Base-by-base conservation (phyloP, 1,140 invertebrate species). In the Penaeus chinensis region DNA sequence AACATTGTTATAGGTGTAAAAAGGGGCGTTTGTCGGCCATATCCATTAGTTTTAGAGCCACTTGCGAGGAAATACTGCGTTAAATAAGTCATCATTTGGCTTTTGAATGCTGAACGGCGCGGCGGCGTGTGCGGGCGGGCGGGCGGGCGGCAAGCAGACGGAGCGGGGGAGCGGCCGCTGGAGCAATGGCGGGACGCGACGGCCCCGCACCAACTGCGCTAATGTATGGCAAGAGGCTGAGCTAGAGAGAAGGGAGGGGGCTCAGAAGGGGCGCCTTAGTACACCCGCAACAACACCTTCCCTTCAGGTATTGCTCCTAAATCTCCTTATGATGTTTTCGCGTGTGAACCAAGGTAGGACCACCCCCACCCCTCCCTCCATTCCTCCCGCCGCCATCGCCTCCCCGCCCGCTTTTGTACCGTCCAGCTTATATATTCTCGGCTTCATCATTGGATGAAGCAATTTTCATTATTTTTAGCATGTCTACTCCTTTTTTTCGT, bases 31-130 rank as follows among this genome's bases (percentile, higher is more conserved):
- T 87, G 86, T 71, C 66, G 86, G 86, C 86, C 54, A 87, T 87
- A 87, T 87, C 80, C 81, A 87, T 87, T 87, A 87, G 86, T 69
- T 83, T 82, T 76, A 87, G 86, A 82, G 80, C 63, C 78, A 82
- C 86, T 87, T 82, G 69, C 27, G 79, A 60, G 86, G 37, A 82
- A 77, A 82, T 87, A 77, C 86, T 47, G 60, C 86, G 63, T 82
- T 82, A 87, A 87, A 87, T 87, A 82, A 87, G 86, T 83, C 78
- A 87, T 87, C 86, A 54, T 87, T 76, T 54, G 74, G 79, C 74
- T 37, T 77, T 71, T 83, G 66, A 87, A 87, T 83, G 80, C 20
- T 87, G 42, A 61, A 60, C 10, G 69, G 16, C 54, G 66, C n/a
- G 32, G 62, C 24, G 19, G 84, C 63, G 62, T 62, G 20, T 42